Evolutionary conservation across 2,888 invertebrate species (phyloP).

Genomic region (Linyphia triangularis): DNA sequence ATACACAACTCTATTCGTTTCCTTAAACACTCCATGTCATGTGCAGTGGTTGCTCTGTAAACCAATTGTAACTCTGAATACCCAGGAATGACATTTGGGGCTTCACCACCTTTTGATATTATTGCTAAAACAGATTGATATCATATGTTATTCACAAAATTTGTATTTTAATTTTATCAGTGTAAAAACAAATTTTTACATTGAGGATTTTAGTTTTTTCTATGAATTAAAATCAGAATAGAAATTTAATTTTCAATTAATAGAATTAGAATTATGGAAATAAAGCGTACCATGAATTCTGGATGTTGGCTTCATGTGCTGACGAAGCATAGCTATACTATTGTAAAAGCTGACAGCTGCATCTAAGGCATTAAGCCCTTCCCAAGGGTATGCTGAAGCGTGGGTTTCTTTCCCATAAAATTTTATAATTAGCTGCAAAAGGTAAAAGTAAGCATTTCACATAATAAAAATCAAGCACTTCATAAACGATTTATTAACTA

Average conservation of each 20-base stretch:
- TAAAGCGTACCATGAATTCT: constrained; percentile 79
- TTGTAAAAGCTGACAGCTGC: constrained; percentile 80
- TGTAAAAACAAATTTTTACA: no score
- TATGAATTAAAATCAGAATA: no score
- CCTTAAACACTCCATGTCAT: constrained; percentile 77
- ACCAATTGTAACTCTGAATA: constrained; percentile 78
- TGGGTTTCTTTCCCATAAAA: constrained; percentile 78
- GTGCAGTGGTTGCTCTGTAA: constrained; percentile 78
- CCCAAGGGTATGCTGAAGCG: constrained; percentile 78
- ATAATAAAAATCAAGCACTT: no score
- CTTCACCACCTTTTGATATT: constrained; percentile 76
- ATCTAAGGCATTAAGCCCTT: constrained; percentile 80
- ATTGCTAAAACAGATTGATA: constrained; percentile 63
- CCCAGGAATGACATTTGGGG: constrained; percentile 77
- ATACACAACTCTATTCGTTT: constrained; percentile 77
- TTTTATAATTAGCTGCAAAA: constrained; percentile 48
- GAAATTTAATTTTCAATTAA: no score
- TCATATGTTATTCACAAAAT: no score
- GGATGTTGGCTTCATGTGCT: constrained; percentile 80
- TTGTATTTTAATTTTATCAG: no score
- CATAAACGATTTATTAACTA: no score
- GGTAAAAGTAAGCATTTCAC: no score
- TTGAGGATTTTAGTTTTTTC: no score
- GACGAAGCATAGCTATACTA: constrained; percentile 79
- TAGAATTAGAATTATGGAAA: background rate